Percentiles rank a stretch among this genome's conserved stretches.
These are phyloP conservation scores for Lasius fuliginosus DNA, from an alignment of 2,888 invertebrate genomes.

Conservation along the genomic window DNA sequence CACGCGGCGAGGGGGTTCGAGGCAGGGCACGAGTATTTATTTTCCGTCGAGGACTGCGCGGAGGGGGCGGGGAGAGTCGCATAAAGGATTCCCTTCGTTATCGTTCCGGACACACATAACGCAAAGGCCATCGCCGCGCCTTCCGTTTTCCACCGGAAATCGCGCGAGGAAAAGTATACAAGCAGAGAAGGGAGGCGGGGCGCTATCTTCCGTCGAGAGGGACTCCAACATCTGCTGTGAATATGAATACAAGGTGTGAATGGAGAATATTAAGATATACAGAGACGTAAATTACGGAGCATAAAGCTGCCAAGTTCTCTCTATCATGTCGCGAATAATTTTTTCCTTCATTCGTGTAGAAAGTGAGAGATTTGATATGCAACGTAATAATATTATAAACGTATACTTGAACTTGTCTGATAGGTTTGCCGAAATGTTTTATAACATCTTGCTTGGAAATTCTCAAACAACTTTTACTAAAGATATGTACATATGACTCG, in stretches of 20 bases:
- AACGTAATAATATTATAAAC: neutral
- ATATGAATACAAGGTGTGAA: neutral
- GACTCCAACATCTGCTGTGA: neutral
- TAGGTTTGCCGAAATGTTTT: slow-evolving; percentile 6
- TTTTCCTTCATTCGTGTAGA: neutral
- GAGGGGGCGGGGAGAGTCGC: neutral
- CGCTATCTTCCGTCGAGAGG: neutral
- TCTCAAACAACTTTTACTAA: slow-evolving; percentile 26
- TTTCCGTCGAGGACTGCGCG: neutral
- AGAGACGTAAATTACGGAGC: neutral
- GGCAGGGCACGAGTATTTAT: neutral
- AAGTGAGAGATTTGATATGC: neutral
- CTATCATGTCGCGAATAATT: neutral
- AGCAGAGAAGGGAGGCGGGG: neutral
- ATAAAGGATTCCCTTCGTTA: slow-evolving; percentile 27
- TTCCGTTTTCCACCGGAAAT: slow-evolving; percentile 45
- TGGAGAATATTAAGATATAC: slow-evolving; percentile 9
- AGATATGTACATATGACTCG: slow-evolving; percentile 13
- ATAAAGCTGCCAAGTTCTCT: neutral
- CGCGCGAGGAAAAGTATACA: neutral
- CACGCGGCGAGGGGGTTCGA: slow-evolving; percentile 10
- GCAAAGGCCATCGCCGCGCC: neutral
- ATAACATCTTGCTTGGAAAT: slow-evolving; percentile 13
- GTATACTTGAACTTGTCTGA: neutral
- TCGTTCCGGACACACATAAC: neutral